A percentile compares a stretch with the other conserved stretches of the same genome.
Conservation (phyloP, 2,113 vertebrate species). For the Archocentrus centrarchus region DNA sequence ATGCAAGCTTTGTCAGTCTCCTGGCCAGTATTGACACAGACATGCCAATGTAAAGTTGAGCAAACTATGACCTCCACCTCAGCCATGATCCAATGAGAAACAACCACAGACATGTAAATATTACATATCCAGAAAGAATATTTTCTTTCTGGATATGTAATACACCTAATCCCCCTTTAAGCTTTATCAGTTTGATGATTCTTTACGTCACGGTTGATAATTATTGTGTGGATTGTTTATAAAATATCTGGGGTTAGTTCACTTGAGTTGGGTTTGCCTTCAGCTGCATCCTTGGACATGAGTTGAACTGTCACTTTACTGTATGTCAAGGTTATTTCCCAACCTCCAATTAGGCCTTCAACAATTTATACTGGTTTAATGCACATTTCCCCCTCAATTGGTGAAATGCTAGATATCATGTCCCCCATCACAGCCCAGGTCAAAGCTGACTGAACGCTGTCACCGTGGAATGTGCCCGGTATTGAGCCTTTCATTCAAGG, state of each 20-base stretch:
- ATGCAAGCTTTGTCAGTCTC: conserved; percentile 64
- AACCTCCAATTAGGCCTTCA: conserved; percentile 11
- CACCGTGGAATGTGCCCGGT: conserved; percentile 64
- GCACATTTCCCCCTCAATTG: conserved; percentile 39
- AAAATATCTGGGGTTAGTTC: neutral
- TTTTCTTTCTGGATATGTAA: neutral
- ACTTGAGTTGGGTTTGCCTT: neutral
- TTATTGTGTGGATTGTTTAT: neutral
- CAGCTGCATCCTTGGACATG: neutral
- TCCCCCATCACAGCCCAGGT: conserved; percentile 48
- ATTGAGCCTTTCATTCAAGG: conserved; percentile 66
- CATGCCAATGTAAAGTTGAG: conserved; percentile 68
- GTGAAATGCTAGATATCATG: conserved; percentile 49
- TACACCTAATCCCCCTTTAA: neutral
- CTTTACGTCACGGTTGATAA: neutral
- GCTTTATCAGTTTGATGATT: neutral
- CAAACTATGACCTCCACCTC: conserved; percentile 59
- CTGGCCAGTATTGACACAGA: conserved; percentile 65
- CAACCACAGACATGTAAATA: conserved; percentile 12
- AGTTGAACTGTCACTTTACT: conserved; percentile 1
- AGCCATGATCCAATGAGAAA: conserved; percentile 28
- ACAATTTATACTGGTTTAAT: conserved; percentile 13
- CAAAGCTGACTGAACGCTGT: conserved; percentile 71
- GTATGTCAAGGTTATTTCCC: neutral
- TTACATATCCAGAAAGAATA: conserved; percentile 5